Evolutionary conservation across 2,888 invertebrate species (phyloP).

Genomic region (Torymus aiolomorphi): DNA sequence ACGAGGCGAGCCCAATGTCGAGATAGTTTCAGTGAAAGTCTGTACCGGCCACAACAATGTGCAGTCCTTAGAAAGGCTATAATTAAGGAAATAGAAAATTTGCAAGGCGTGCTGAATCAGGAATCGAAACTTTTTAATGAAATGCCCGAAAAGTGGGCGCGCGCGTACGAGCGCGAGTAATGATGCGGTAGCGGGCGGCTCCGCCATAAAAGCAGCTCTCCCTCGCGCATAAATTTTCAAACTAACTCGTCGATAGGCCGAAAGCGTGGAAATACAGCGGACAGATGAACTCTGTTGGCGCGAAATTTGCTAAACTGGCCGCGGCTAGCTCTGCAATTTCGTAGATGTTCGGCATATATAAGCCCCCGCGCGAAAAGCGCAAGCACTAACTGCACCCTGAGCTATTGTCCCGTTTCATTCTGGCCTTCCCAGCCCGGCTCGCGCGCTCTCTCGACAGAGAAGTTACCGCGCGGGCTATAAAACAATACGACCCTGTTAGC

Average conservation of each 20-base stretch:
- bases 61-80: not conserved
- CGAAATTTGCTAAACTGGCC: slow-evolving; percentile 49
- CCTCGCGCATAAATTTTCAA: slow-evolving; percentile 37
- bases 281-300: not conserved
- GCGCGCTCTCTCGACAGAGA: slow-evolving; percentile 39
- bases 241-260: slow-evolving; percentile 44
- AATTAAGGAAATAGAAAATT: slow-evolving; percentile 31
- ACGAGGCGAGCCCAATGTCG: no score
- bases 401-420: slow-evolving; percentile 71
- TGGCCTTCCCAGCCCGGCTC: slow-evolving; percentile 5
- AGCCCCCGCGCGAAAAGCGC: slow-evolving; percentile 59
- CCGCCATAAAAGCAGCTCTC: slow-evolving; percentile 1
- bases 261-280: slow-evolving; percentile 28
- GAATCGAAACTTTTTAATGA: slow-evolving; percentile 27
- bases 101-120: slow-evolving; percentile 5
- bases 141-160: slow-evolving; percentile 7
- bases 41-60: no score
- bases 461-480: slow-evolving; percentile 71
- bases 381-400: slow-evolving; percentile 70
- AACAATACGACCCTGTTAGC: slow-evolving; percentile 69
- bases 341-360: not conserved
- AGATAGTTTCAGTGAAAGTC: no score
- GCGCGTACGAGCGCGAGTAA: not conserved
- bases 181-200: not conserved
- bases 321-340: slow-evolving; percentile 60